phyloP scores from a whole-genome alignment of 2,113 vertebrate genomes.

The Mus pahari region DNA sequence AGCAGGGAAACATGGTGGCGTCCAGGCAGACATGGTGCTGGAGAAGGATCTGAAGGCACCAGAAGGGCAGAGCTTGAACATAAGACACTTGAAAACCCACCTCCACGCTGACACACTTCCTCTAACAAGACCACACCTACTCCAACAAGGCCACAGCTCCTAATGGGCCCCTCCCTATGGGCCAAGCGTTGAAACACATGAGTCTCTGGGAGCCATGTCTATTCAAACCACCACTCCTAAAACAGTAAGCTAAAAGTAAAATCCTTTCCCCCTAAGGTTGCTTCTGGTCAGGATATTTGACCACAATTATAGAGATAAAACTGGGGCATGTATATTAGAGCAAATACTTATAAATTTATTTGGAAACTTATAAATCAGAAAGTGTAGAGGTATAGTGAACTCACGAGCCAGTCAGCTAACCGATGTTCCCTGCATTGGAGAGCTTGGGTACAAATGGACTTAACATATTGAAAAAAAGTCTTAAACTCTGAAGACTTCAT shows the following conservation, averaged over 20 bases:
- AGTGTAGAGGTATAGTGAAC: background rate
- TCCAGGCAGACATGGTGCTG: background rate
- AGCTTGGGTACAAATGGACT: background rate
- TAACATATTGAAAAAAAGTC: background rate
- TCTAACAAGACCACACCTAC: background rate
- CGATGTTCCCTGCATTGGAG: background rate
- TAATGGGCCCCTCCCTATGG: background rate
- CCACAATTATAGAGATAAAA: too few species aligned
- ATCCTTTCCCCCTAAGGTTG: background rate
- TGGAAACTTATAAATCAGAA: background rate
- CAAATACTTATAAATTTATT: background rate
- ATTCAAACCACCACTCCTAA: background rate
- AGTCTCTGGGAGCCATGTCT: background rate
- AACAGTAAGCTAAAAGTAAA: background rate
- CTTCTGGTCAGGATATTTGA: background rate
- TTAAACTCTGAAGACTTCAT: background rate
- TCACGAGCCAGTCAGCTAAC: too few species aligned
- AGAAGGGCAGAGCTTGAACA: background rate
- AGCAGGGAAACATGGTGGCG: background rate
- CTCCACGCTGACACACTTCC: background rate
- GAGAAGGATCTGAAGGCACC: background rate
- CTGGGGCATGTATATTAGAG: background rate
- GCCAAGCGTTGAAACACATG: background rate
- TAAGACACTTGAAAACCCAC: background rate
- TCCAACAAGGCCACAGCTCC: background rate